Evolutionary conservation across 2,113 vertebrate genomes (phyloP), one percentile per base, ranked within the genome.

Genomic region (Ranitomeya variabilis): DNA sequence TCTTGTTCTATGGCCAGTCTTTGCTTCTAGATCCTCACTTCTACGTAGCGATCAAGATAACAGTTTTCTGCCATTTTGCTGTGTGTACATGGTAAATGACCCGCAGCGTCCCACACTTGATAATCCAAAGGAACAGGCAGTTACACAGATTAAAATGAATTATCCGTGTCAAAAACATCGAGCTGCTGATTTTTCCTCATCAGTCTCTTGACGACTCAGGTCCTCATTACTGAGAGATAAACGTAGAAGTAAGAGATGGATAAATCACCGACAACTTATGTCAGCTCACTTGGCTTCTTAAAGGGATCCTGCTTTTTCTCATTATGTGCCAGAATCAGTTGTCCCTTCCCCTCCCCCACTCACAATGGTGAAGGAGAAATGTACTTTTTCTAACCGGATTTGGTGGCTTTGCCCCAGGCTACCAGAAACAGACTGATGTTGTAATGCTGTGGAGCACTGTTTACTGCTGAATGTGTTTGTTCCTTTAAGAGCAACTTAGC

Each of bases 91-190:
- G 14, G 78, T 60, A 60, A 60, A 80, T 80, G 79, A 60, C 79
- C 71, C 26, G 55, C 13, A 77, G 71, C 59, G 10, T 37, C 52
- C 62, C 51, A 13, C 59, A 86, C 52, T n/a, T 59, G 54, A 74
- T 66, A 62, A 67, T 71, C 54, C 67, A 12, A 31, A 81, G n/a
- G 21, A 64, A 76, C 18, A 57, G 31, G 12, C 55, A 52, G 55
- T 88, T 64, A 52, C 55, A 76, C 23, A 19, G 74, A 83, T 83
- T 83, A 60, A 83, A 88, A 76, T 83, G 57, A 88, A 83, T 88
- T 83, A 83, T 76, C 69, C 51, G 37, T 76, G 80, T 83, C 86
- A 88, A 51, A 55, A 74, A 59, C 60, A 64, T 55, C 60, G 55
- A 82, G 64, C 79, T 19, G 80, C 54, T 69, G 67, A 82, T 88